Percentiles rank a stretch among this genome's conserved stretches.
Conservation (phyloP, 2,797 vertebrate species). For the Sebastes diaconus region DNA sequence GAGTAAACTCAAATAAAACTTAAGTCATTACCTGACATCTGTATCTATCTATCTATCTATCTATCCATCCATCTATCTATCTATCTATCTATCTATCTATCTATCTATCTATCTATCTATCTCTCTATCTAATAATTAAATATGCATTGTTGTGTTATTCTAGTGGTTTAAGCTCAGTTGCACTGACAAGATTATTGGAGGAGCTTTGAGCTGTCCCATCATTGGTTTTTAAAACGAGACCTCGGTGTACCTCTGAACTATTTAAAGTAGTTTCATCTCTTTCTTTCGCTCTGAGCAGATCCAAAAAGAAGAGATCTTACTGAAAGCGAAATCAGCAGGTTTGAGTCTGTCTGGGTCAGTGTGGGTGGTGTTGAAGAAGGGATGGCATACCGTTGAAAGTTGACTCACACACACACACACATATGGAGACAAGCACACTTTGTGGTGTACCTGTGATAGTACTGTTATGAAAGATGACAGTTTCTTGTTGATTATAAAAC, state of each 20-base stretch:
- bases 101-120: background rate
- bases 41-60: background rate
- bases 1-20: conserved; percentile 26
- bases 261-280: conserved; percentile 8
- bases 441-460: conserved; percentile 69
- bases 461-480: conserved; percentile 64
- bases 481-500: conserved; percentile 75
- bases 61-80: background rate
- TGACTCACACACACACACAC: conserved; percentile 13
- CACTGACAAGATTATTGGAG: too few species aligned
- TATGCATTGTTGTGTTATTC: background rate
- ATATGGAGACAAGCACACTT: conserved; percentile 29
- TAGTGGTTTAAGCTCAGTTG: too few species aligned
- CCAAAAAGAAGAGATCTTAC: conserved; percentile 33
- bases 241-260: background rate
- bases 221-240: too few species aligned
- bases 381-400: conserved; percentile 34
- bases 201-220: too few species aligned
- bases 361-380: conserved; percentile 64
- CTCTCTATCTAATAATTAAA: background rate
- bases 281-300: conserved; percentile 25
- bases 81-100: background rate
- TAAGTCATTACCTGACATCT: conserved; percentile 10
- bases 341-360: conserved; percentile 58
- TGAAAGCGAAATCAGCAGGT: conserved; percentile 57